Evolutionary conservation across 2,113 vertebrate species (phyloP).

Genomic region (Columba janthina): DNA sequence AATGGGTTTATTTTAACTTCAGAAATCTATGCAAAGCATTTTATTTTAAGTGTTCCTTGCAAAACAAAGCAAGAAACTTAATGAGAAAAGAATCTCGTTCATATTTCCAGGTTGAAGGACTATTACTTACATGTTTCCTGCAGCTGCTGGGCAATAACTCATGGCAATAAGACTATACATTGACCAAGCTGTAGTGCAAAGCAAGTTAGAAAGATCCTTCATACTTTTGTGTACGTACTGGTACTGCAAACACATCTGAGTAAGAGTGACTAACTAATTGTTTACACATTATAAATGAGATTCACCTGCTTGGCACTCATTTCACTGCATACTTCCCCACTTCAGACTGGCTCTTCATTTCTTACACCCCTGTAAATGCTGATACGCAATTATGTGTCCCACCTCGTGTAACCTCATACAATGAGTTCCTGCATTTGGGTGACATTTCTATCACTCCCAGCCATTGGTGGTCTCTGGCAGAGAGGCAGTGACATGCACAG

Average conservation of each 20-base stretch:
- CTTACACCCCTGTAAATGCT: not conserved
- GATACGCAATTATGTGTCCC: no score
- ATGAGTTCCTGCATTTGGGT: not conserved
- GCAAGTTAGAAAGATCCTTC: not conserved
- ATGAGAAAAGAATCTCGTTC: not conserved
- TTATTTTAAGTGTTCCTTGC: not conserved
- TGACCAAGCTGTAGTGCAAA: not conserved
- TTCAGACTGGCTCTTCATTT: not conserved
- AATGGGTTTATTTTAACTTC: not conserved
- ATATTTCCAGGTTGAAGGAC: not conserved
- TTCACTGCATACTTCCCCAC: accelerated
- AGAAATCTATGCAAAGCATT: not conserved
- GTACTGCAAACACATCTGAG: not conserved
- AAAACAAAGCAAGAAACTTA: not conserved
- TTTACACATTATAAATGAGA: not conserved
- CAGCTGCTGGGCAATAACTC: not conserved
- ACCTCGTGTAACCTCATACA: not conserved
- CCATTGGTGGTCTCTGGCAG: not conserved
- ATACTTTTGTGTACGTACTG: accelerated
- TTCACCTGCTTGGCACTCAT: not conserved
- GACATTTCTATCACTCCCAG: not conserved
- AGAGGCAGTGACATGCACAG: not conserved
- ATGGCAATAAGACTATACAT: not conserved
- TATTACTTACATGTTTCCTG: not conserved
- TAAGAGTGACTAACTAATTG: not conserved